A percentile compares a stretch with the other conserved stretches of the same genome.
These are phyloP conservation scores for Micrasema minimum DNA, from an alignment of 1,140 invertebrate genomes.

Conservation along the genomic window DNA sequence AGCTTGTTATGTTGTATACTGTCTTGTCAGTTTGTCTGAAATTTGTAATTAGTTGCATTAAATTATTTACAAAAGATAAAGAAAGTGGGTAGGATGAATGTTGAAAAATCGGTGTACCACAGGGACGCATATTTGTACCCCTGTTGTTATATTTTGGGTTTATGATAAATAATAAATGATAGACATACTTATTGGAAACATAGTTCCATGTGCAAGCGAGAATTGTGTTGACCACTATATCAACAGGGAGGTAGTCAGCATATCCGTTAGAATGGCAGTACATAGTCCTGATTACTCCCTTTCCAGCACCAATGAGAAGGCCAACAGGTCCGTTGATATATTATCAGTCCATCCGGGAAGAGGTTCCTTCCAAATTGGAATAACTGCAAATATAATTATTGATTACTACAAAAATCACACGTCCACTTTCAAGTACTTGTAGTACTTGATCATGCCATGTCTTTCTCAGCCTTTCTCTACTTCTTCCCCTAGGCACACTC, in stretches of 20 bases:
- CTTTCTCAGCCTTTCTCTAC: no score
- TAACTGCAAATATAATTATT: conserved; percentile 69
- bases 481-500: no score
- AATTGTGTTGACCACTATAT: conserved; percentile 82
- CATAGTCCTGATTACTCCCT: conserved; percentile 88
- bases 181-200: conserved; percentile 60
- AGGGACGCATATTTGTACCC: no score
- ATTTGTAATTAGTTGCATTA: no score
- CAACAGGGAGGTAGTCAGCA: conserved; percentile 89
- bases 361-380: conserved; percentile 84
- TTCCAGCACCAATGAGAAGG: conserved; percentile 78
- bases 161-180: neutral
- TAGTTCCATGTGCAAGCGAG: conserved; percentile 78
- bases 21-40: conserved; percentile 63
- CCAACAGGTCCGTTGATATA: conserved; percentile 90
- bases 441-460: no score
- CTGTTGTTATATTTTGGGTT: neutral
- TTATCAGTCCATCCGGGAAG: conserved; percentile 94
- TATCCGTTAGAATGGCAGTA: conserved; percentile 80
- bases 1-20: conserved; percentile 78
- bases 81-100: no score
- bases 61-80: no score
- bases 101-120: no score
- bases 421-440: no score
- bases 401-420: no score